Evolutionary conservation across 2,113 vertebrate genomes (phyloP), one percentile per base, ranked within the genome.

Genomic region (Toxotes chatareus): DNA sequence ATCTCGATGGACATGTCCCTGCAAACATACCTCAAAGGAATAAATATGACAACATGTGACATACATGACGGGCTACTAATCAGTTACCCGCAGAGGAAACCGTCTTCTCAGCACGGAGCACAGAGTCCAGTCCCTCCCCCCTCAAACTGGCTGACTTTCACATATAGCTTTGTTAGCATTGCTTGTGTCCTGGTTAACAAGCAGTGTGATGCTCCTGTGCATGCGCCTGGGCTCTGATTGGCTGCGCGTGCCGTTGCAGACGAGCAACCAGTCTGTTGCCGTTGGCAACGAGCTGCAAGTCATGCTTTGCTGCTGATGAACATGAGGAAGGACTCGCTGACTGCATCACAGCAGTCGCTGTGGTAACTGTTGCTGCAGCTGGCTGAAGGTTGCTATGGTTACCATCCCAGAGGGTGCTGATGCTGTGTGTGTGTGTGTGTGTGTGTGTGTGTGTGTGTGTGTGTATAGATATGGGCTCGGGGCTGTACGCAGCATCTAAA

Each of bases 401-500:
- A 23, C 19, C 17, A 11, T 55, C n/a, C n/a, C 13, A 10, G 16
- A 60, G 63, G 23, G 59, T 59, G 46, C 16, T 34, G 19, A 59
- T 63, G 38, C 7, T 69, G 57, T 78, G 66, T 80, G 36, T 86
- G 69, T 87, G 19, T 44, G 36, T 46, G 40, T 42, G 40, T 42
- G 40, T 42, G 40, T 42, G 42, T 44, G 42, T 79, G 67, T 80
- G 32, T 86, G 70, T 88, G 14, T 76, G 60, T 89, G 66, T 80
- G 44, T 86, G 69, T 79, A 46, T 47, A 98, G 98, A 99, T 94
- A 97, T 99, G 96, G 96, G 97, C 86, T 95, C 96, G 32, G 97
- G 96, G 85, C 96, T 98, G 91, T 99, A 99, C 79, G 92, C 94
- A 80, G 95, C 96, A 40, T 96, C 96, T 86, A 99, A 97, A 91